phyloP scores from a whole-genome alignment of 2,113 vertebrate genomes.

The Engraulis encrasicolus region DNA sequence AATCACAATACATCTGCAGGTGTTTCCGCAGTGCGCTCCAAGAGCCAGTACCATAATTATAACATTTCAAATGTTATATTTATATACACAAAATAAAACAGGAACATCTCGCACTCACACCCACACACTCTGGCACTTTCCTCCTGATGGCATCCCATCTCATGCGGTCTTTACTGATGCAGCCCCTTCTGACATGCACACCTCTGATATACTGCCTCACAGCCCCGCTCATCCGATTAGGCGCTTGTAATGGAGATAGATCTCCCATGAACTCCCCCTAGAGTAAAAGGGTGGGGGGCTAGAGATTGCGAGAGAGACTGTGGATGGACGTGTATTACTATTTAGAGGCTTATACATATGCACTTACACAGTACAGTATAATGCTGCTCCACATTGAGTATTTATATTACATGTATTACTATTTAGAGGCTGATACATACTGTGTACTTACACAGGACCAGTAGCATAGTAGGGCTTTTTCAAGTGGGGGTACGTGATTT shows the following conservation, averaged over 20 bases:
- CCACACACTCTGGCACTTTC: not conserved
- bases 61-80: too few species aligned
- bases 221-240: slow-evolving; percentile 1
- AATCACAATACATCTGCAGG: not conserved
- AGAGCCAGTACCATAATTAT: not conserved
- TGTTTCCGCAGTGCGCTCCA: not conserved
- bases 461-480: too few species aligned
- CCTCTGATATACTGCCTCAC: not conserved
- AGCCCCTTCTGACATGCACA: not conserved
- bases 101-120: not conserved
- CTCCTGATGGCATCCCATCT: not conserved
- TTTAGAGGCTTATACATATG: too few species aligned
- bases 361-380: too few species aligned
- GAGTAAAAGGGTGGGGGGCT: not conserved
- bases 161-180: not conserved
- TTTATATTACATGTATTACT: not conserved
- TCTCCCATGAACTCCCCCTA: not conserved
- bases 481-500: too few species aligned
- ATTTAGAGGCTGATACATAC: too few species aligned
- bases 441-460: too few species aligned
- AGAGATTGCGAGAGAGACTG: not conserved
- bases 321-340: not conserved
- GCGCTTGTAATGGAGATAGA: slow-evolving; percentile 1
- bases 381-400: not conserved
- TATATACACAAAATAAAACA: not conserved